Conservation (phyloP, 2,113 vertebrate genomes). For the Crotalus horridus region DNA sequence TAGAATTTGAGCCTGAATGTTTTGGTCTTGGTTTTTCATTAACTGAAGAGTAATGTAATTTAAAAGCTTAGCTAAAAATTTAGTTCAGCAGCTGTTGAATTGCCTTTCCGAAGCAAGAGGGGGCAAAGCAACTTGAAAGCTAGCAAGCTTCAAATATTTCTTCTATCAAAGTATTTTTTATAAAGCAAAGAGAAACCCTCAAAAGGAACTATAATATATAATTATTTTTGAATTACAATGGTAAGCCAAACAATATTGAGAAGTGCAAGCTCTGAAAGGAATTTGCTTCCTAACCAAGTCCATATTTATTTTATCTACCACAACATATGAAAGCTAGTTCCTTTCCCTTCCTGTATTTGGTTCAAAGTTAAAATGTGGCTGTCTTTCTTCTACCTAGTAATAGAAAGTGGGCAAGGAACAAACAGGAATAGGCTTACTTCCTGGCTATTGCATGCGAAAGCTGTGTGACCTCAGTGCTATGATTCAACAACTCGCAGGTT, state of each 20-base stretch:
- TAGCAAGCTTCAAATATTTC: not conserved
- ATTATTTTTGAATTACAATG: not conserved
- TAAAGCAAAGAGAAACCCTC: not conserved
- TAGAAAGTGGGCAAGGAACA: not conserved
- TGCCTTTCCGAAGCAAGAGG: not conserved
- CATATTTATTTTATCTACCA: not conserved
- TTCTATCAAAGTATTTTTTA: not conserved
- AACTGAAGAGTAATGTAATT: not conserved
- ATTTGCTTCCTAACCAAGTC: not conserved
- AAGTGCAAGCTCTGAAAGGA: not conserved
- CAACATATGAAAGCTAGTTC: too few species aligned
- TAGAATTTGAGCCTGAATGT: not conserved
- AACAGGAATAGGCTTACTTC: not conserved
- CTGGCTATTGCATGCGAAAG: not conserved
- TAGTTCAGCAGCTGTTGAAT: not conserved
- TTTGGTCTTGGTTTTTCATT: not conserved
- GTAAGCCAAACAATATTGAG: not conserved
- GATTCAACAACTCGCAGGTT: not conserved
- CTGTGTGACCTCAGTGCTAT: not conserved
- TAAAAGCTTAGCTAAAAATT: not conserved
- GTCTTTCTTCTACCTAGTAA: not conserved
- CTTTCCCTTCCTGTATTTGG: not conserved
- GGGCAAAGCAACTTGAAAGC: not conserved
- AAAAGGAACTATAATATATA: not conserved
- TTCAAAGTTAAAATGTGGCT: not conserved